phyloP scores from a whole-genome alignment of 2,797 vertebrate genomes.

The Enteromius trimaculatus region DNA sequence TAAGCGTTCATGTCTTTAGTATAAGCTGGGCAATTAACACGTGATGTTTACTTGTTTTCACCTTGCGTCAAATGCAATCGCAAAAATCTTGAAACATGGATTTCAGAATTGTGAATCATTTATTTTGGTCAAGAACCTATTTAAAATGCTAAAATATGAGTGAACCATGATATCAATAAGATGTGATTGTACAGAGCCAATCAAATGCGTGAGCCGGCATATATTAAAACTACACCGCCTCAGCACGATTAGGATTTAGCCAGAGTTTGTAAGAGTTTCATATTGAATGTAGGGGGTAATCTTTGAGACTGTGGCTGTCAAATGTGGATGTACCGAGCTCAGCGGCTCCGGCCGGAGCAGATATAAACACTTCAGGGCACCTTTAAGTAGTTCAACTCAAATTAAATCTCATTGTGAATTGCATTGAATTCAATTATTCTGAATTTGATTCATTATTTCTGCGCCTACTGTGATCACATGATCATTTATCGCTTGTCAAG shows the following conservation, averaged over 20 bases:
- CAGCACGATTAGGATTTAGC: too few relatives aligned
- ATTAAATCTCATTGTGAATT: background rate
- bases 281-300: too few relatives aligned
- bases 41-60: too few relatives aligned
- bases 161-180: background rate
- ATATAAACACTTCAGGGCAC: too few relatives aligned
- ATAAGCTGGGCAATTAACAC: background rate
- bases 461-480: background rate
- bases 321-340: too few relatives aligned
- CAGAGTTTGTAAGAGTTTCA: too few relatives aligned
- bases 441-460: background rate
- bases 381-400: background rate
- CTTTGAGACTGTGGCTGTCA: too few relatives aligned
- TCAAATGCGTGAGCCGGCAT: too few relatives aligned
- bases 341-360: too few relatives aligned
- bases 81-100: background rate
- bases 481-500: background rate
- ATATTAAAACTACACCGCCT: too few relatives aligned
- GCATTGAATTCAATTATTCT: background rate
- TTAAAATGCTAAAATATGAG: background rate
- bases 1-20: constrained; percentile 1
- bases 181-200: too few relatives aligned
- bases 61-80: background rate
- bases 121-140: background rate
- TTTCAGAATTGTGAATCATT: background rate